A percentile compares a stretch with the other conserved stretches of the same genome.
phyloP scores from a whole-genome alignment of 2,797 vertebrate species.

The Peromyscus melanophrys region DNA sequence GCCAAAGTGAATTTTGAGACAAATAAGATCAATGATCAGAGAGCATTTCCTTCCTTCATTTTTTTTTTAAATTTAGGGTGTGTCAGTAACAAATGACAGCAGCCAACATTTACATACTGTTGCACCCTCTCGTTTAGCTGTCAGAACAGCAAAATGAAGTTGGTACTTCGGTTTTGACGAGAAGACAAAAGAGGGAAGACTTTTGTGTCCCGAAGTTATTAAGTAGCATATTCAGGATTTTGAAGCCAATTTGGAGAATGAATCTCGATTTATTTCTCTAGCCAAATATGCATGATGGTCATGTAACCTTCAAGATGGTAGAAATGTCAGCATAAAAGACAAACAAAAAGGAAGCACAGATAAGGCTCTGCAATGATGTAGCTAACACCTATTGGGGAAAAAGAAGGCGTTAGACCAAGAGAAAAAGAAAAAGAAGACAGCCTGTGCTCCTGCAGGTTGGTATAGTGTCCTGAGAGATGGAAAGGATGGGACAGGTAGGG shows the following conservation, averaged over 20 bases:
- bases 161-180: neutral
- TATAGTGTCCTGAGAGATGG: neutral
- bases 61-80: neutral
- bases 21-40: neutral
- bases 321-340: neutral
- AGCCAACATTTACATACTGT: neutral
- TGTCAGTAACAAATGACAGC: conserved; percentile 1
- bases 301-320: neutral
- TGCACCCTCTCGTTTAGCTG: neutral
- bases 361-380: neutral
- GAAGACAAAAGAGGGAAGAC: neutral
- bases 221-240: neutral
- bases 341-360: neutral
- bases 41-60: neutral
- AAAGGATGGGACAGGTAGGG: neutral
- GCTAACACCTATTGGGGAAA: neutral
- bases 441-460: neutral
- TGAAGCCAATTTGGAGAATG: neutral
- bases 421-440: neutral
- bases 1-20: conserved; percentile 31
- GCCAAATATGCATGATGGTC: neutral
- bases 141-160: neutral
- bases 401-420: neutral
- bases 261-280: neutral
- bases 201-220: neutral